Percentiles rank a stretch among this genome's conserved stretches.
These are phyloP conservation scores for Drosophila prolongata DNA, from an alignment of 2,888 invertebrate genomes.

Conservation along the genomic window DNA sequence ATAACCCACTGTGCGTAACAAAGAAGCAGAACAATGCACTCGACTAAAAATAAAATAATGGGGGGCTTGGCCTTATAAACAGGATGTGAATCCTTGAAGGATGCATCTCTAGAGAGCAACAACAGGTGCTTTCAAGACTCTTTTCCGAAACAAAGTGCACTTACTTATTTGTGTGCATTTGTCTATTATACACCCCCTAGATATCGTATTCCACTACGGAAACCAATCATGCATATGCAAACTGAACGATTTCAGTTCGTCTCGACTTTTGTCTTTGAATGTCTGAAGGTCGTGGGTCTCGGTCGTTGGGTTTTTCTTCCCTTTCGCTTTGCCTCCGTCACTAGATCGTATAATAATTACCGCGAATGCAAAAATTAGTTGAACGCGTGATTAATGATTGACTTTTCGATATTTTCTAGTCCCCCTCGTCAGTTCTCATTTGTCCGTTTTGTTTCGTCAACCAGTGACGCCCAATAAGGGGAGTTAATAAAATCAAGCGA, in stretches of 20 bases:
- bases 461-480: slow-evolving; percentile 20
- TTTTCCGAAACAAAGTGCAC: slow-evolving; percentile 1
- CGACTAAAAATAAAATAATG: slow-evolving; percentile 56
- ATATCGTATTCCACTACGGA: slow-evolving; percentile 25
- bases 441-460: slow-evolving; percentile 11
- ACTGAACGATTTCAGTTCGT: slow-evolving; percentile 19
- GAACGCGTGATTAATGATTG: slow-evolving; percentile 67
- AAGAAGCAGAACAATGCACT: slow-evolving; percentile 25
- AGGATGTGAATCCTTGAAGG: slow-evolving; percentile 9
- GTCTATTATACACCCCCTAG: not conserved
- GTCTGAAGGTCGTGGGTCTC: slow-evolving; percentile 73
- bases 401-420: slow-evolving; percentile 23
- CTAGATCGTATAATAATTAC: slow-evolving; percentile 59
- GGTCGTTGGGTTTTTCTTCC: slow-evolving; percentile 68
- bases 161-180: not conserved
- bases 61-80: slow-evolving; percentile 26
- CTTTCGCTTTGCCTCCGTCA: slow-evolving; percentile 24
- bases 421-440: not conserved
- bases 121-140: slow-evolving; percentile 25
- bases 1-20: slow-evolving; percentile 38
- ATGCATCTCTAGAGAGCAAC: slow-evolving; percentile 19
- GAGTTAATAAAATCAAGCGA: slow-evolving; percentile 2
- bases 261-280: slow-evolving; percentile 35
- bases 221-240: slow-evolving; percentile 30
- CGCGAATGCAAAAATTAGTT: slow-evolving; percentile 59